Conservation (phyloP, 1,140 invertebrate species). For the Neodiprion virginianus region DNA sequence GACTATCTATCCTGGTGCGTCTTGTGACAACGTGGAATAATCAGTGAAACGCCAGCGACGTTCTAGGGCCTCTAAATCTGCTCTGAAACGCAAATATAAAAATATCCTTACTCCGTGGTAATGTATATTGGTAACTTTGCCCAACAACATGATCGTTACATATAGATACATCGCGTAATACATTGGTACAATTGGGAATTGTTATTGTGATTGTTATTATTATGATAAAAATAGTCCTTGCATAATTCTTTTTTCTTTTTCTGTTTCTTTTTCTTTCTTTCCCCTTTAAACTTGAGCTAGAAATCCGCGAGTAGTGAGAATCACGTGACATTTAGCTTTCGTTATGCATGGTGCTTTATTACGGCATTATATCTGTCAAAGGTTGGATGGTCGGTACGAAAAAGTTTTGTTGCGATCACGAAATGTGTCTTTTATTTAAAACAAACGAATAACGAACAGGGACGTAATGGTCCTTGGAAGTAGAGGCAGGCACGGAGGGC, state of each 20-base stretch:
- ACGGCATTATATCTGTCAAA: too few relatives aligned
- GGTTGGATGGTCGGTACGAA: too few relatives aligned
- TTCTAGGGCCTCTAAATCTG: conserved; percentile 31
- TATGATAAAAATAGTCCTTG: background rate
- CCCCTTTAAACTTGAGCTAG: too few relatives aligned
- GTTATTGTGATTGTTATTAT: background rate
- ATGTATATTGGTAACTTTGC: conserved; percentile 22
- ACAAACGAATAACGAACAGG: background rate
- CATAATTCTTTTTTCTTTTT: background rate
- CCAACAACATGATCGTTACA: conserved; percentile 24
- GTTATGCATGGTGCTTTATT: too few relatives aligned
- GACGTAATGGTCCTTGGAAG: too few relatives aligned
- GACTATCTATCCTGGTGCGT: conserved; percentile 22
- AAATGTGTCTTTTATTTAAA: background rate
- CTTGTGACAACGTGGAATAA: conserved; percentile 27
- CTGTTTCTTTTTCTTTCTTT: too few relatives aligned
- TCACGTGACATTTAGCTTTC: too few relatives aligned
- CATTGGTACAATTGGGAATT: background rate
- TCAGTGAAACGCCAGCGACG: conserved; percentile 23
- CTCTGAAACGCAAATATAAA: conserved; percentile 43
- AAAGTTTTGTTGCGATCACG: too few relatives aligned
- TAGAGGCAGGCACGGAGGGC: too few relatives aligned
- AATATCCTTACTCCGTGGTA: conserved; percentile 32
- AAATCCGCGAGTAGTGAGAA: too few relatives aligned
- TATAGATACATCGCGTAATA: background rate